Evolutionary conservation across 23 tunicate species (phyloP), one percentile per base, ranked within the genome.

Genomic region (Clavelina lepadiformis): DNA sequence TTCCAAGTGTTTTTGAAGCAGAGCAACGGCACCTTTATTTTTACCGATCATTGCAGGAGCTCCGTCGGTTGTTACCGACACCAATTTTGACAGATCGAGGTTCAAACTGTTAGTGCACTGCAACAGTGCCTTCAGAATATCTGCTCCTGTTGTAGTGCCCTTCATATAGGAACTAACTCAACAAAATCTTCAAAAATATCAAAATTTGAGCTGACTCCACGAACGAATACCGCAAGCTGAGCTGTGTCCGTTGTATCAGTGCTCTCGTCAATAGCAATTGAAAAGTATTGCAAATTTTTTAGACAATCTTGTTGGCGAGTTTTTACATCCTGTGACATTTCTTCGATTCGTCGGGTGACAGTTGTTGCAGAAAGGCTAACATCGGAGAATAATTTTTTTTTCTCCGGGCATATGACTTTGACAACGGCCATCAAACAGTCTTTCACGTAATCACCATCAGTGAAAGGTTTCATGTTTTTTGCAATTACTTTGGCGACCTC

Each of bases 1-100:
- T 73, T 74, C 61, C 80, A 82, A 3, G 61, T 82, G 91, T 55
- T 82, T 82, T 74, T 82, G 81, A 63, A 82, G 74, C 47, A 82
- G 25, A 74, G 91, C 61, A 13, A 73, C 74, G 29, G 30, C 79
- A 46, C 70, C 79, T 74, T 74, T 74, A 74, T 74, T 46, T 61
- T 61, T 61, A 15, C 79, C 79, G 31, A 74, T 46, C 69, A 73
- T 81, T 56, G 69, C 56, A 15, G 75, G 75, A 33, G 81, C 91
- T 65, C 75, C 84, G 32, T 68, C 84, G 30, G 84, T 78, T 32
- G 79, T 61, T 63, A 63, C 27, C 38, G 82, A 67, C 28, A 76
- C 52, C 59, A 44, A 44, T 44, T 44, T 44, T 11, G 49, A 44
- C 49, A 44, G 49, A n/a, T n/a, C n/a, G n/a, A 76, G 46, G 35